phyloP scores from a whole-genome alignment of 2,797 vertebrate genomes.

The Arremon aurantiirostris region DNA sequence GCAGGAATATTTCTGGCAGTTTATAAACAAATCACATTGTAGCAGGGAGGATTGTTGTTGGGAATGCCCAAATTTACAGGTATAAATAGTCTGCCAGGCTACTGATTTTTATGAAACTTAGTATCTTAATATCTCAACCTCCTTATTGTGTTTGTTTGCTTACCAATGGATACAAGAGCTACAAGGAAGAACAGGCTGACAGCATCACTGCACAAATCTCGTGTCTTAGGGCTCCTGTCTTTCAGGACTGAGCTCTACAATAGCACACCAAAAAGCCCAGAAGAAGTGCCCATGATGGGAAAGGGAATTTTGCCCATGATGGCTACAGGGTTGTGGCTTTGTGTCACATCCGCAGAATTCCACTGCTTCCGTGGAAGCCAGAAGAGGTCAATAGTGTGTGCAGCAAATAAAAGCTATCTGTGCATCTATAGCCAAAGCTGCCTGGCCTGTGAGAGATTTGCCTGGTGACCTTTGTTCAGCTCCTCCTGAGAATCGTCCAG shows the following conservation, averaged over 20 bases:
- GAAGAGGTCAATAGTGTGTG: background rate
- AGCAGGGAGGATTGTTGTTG: background rate
- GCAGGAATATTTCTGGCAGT: background rate
- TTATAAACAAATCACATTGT: background rate
- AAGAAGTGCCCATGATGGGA: too few species aligned
- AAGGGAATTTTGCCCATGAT: background rate
- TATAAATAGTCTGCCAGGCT: background rate
- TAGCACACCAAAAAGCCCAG: background rate
- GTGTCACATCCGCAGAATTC: background rate
- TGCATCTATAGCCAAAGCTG: background rate
- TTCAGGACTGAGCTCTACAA: background rate
- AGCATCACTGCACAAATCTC: background rate
- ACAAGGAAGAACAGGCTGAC: background rate
- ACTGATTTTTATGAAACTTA: background rate
- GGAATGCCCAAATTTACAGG: background rate
- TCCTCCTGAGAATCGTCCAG: background rate
- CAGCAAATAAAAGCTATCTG: background rate
- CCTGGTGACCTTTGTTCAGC: background rate
- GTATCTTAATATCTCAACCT: background rate
- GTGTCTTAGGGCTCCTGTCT: background rate
- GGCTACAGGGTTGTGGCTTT: background rate
- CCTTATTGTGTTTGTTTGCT: fast-evolving
- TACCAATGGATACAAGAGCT: background rate
- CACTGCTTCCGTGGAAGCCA: background rate
- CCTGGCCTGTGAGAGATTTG: background rate